phyloP scores from a whole-genome alignment of 2,888 invertebrate genomes.

The Leucophenga maculata region DNA sequence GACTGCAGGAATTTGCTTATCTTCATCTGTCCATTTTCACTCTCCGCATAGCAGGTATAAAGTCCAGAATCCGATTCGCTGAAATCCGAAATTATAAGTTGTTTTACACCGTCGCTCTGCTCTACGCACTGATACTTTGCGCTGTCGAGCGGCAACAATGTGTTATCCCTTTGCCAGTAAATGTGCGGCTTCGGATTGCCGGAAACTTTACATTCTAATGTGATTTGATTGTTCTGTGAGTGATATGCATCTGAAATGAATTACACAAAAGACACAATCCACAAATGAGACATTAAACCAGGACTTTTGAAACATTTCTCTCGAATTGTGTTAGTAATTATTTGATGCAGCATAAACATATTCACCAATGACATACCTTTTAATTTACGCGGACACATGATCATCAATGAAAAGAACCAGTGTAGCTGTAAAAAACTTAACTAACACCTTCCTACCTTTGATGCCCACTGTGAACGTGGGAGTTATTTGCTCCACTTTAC shows the following conservation, averaged over 20 bases:
- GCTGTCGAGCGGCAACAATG: conserved; percentile 74
- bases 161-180: conserved; percentile 79
- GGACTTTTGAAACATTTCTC: not conserved
- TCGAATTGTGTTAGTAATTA: not conserved
- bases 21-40: conserved; percentile 75
- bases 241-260: conserved; percentile 78
- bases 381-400: conserved; percentile 44
- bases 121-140: conserved; percentile 77
- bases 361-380: conserved; percentile 27
- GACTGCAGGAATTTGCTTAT: conserved; percentile 69
- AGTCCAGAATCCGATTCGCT: conserved; percentile 79
- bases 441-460: conserved; percentile 74
- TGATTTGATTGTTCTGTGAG: conserved; percentile 79
- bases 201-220: conserved; percentile 83
- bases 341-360: not conserved
- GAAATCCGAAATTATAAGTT: conserved; percentile 78
- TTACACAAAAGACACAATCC: conserved; percentile 24
- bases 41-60: conserved; percentile 85
- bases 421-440: no score
- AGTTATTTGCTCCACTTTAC: conserved; percentile 76
- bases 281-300: conserved; percentile 45
- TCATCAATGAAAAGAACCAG: no score
- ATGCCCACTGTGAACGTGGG: conserved; percentile 84
- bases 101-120: conserved; percentile 80
- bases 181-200: conserved; percentile 82